Conservation (phyloP, 2,888 invertebrate species). For the Matsumyia berberina region DNA sequence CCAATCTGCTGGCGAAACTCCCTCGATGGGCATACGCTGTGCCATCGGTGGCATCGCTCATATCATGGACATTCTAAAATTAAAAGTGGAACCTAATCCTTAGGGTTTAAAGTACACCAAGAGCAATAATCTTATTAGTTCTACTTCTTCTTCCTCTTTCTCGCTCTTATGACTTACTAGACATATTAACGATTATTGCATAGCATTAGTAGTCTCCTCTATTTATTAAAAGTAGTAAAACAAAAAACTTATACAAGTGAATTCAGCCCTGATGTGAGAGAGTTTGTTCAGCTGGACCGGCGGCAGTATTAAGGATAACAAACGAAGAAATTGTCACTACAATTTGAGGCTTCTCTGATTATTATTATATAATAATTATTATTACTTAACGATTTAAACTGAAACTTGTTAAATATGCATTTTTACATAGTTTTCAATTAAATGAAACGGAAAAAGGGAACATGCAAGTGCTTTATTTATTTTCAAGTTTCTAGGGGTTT, state of each 20-base stretch:
- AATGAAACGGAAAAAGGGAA: constrained; percentile 55
- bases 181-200: constrained; percentile 52
- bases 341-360: constrained; percentile 67
- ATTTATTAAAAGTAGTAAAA: constrained; percentile 52
- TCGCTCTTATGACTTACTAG: constrained; percentile 55
- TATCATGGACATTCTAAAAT: constrained; percentile 79
- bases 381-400: constrained; percentile 44
- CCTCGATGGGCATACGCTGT: constrained; percentile 81
- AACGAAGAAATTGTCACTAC: constrained; percentile 52
- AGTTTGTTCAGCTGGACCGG: neutral
- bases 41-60: constrained; percentile 80
- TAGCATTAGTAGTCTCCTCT: constrained; percentile 41
- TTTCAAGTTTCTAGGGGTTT: neutral
- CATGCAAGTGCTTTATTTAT: neutral
- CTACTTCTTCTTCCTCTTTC: constrained; percentile 38
- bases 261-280: constrained; percentile 20
- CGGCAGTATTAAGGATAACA: neutral
- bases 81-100: constrained; percentile 1
- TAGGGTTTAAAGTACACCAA: constrained; percentile 54
- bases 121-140: constrained; percentile 62
- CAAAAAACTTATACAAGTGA: neutral
- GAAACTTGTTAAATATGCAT: constrained; percentile 72
- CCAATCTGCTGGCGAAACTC: constrained; percentile 79
- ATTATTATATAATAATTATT: constrained; percentile 75
- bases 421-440: constrained; percentile 74